Evolutionary conservation across 2,113 vertebrate species (phyloP).

Genomic region (Gobiocypris rarus): DNA sequence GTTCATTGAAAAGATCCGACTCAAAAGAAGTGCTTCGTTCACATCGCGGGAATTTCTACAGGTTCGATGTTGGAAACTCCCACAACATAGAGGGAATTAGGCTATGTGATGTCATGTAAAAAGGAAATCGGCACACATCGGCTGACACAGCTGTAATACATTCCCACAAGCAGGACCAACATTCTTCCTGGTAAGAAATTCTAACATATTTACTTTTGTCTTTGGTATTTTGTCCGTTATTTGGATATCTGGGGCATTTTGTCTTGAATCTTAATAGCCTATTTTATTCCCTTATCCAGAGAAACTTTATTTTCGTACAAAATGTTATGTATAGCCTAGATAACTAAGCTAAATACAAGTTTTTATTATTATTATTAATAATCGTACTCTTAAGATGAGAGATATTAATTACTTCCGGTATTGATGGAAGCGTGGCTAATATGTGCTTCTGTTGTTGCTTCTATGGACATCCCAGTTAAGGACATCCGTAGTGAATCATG

Average conservation of each 20-base stretch:
- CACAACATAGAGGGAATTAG: background rate
- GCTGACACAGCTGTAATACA: background rate
- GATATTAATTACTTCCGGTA: background rate
- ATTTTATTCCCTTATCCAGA: too few species aligned
- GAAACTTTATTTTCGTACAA: background rate
- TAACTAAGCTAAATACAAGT: background rate
- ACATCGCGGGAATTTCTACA: background rate
- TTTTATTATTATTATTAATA: background rate
- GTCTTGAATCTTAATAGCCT: background rate
- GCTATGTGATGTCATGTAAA: background rate
- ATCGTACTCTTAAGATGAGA: background rate
- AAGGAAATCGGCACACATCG: background rate
- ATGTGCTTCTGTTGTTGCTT: background rate
- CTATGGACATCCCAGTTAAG: too few species aligned
- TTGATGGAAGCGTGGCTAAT: background rate
- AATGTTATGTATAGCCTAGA: too few species aligned
- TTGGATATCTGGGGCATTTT: background rate
- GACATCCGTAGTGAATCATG: slow-evolving; percentile 15
- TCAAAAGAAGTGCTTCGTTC: background rate
- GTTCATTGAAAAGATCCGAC: background rate
- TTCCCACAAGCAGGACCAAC: background rate
- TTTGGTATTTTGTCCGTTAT: too few species aligned
- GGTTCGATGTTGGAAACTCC: background rate
- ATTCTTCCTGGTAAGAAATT: background rate
- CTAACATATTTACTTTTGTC: background rate